Percentiles rank a stretch among this genome's conserved stretches.
Evolutionary conservation across 2,113 vertebrate genomes (phyloP).

Genomic region (Sander vitreus): DNA sequence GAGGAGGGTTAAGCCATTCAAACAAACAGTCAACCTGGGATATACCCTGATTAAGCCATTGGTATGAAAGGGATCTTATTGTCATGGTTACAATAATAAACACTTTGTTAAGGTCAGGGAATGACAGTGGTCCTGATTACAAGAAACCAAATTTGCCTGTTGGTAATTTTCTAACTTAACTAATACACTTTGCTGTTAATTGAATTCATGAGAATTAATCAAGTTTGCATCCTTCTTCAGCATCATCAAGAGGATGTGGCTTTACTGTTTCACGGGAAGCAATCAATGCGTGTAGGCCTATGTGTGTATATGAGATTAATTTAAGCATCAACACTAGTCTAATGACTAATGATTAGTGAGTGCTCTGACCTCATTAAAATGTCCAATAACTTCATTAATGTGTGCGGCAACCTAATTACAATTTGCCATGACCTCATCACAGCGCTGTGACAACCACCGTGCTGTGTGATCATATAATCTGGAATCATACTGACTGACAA

Average conservation of each 20-base stretch:
- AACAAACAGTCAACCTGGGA: too few relatives aligned
- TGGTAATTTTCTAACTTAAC: not conserved
- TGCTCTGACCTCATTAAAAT: conserved; percentile 73
- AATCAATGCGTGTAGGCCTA: conserved; percentile 32
- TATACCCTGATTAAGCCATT: too few relatives aligned
- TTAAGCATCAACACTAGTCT: conserved; percentile 52
- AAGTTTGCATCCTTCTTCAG: conserved; percentile 43
- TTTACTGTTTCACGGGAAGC: conserved; percentile 50
- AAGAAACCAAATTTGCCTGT: not conserved
- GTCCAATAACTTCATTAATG: conserved; percentile 68
- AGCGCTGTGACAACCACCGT: conserved; percentile 18
- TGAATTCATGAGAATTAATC: conserved; percentile 49
- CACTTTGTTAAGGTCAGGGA: not conserved
- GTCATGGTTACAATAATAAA: not conserved
- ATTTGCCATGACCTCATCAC: conserved; percentile 65
- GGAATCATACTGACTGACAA: not conserved
- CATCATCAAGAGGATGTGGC: conserved; percentile 52
- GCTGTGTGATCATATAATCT: conserved; percentile 8
- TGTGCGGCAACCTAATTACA: conserved; percentile 68
- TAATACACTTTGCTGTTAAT: conserved; percentile 8
- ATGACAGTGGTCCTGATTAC: not conserved
- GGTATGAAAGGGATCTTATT: too few relatives aligned
- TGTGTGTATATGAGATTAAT: conserved; percentile 41
- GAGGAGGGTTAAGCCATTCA: too few relatives aligned
- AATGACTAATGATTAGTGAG: conserved; percentile 61